Evolutionary conservation across 2,113 vertebrate species (phyloP).

Genomic region (Regulus satrapa): DNA sequence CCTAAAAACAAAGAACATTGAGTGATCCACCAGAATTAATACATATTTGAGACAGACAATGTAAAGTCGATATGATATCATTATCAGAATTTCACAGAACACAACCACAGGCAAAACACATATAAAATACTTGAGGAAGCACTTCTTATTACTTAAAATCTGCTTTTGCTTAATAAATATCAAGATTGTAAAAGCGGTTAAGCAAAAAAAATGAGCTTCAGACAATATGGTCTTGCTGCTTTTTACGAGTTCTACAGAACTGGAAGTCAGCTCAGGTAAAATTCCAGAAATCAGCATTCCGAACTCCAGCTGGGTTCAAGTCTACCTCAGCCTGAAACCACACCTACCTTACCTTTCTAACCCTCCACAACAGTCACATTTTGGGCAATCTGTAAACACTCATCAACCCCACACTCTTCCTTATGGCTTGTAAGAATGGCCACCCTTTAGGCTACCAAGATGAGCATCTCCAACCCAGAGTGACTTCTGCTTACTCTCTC

Average conservation of each 20-base stretch:
- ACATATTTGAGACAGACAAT: not conserved
- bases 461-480: not conserved
- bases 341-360: not conserved
- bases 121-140: not conserved
- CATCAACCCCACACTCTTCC: accelerated
- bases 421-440: accelerated
- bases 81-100: not conserved
- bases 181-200: not conserved
- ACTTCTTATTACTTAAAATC: not conserved
- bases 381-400: not conserved
- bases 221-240: not conserved
- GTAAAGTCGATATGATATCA: not conserved
- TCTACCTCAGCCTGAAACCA: not conserved
- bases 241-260: not conserved
- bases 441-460: not conserved
- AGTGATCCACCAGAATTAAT: not conserved
- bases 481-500: not conserved
- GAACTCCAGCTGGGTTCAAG: not conserved
- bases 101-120: not conserved
- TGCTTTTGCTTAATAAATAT: not conserved
- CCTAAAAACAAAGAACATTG: slow-evolving; percentile 16
- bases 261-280: not conserved
- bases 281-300: not conserved
- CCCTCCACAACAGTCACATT: not conserved
- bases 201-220: not conserved